Evolutionary conservation across 2,888 invertebrate species (phyloP).

Genomic region (Stenurella melanura): DNA sequence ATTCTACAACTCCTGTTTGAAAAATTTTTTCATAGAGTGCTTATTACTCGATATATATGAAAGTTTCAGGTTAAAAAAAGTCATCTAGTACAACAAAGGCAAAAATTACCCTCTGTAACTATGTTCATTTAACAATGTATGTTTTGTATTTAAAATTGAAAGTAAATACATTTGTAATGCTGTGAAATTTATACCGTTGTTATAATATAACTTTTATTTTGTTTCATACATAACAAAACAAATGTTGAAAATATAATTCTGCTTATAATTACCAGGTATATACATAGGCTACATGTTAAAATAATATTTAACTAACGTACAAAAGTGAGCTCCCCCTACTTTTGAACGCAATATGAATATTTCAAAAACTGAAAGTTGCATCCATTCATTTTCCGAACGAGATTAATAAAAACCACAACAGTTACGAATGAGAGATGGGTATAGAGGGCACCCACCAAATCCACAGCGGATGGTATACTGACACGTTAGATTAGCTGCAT

Average conservation of each 20-base stretch:
- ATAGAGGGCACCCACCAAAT: not conserved
- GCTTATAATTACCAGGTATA: constrained; percentile 8
- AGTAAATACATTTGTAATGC: constrained; percentile 10
- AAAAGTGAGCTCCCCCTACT: not conserved
- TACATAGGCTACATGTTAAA: not conserved
- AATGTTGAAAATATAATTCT: constrained; percentile 9
- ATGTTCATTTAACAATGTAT: too few relatives aligned
- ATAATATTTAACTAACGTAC: not conserved
- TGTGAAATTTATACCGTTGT: not conserved
- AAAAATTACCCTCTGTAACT: too few relatives aligned
- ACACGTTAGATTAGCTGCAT: constrained; percentile 60
- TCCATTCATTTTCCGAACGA: constrained; percentile 6
- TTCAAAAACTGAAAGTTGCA: constrained; percentile 20
- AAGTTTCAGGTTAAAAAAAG: too few relatives aligned
- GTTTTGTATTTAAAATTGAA: not conserved
- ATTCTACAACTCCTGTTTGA: too few relatives aligned
- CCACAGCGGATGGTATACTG: constrained; percentile 23
- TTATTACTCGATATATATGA: too few relatives aligned
- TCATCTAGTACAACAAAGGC: too few relatives aligned
- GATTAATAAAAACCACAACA: constrained; percentile 33
- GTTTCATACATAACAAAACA: constrained; percentile 17
- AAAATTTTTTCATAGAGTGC: too few relatives aligned
- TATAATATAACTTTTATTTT: constrained; percentile 14
- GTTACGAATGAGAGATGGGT: constrained; percentile 26
- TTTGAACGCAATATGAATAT: not conserved